These are phyloP conservation scores for Orcinus orca DNA, from an alignment of 2,113 vertebrate genomes.

Conservation along the genomic window DNA sequence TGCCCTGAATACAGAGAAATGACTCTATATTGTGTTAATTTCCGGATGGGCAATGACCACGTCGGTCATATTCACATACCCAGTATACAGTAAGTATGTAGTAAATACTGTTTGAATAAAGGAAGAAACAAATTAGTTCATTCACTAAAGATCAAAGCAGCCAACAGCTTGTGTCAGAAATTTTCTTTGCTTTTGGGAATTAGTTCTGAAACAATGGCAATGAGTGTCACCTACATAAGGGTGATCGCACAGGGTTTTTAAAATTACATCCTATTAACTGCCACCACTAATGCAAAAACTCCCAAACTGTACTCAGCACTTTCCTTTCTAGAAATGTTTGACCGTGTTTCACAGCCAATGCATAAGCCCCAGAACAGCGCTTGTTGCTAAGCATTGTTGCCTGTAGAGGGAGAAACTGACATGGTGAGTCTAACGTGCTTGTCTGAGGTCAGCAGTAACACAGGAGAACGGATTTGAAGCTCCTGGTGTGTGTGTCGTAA, in stretches of 20 bases:
- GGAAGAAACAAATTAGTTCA: background rate
- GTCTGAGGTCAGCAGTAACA: background rate
- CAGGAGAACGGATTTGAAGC: background rate
- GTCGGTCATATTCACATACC: background rate
- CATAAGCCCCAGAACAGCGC: background rate
- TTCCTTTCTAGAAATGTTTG: background rate
- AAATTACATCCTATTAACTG: background rate
- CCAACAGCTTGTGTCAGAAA: background rate
- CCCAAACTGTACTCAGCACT: background rate
- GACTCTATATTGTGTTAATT: background rate
- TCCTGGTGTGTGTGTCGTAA: background rate
- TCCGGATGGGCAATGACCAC: background rate
- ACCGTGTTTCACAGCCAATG: background rate
- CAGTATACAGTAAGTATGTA: background rate
- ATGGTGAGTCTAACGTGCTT: background rate
- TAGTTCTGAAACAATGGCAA: background rate
- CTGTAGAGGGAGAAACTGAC: background rate
- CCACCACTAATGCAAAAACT: background rate
- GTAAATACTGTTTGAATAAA: background rate
- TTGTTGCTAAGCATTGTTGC: background rate
- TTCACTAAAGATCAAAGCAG: background rate
- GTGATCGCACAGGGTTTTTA: background rate
- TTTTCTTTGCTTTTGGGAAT: slow-evolving; percentile 5
- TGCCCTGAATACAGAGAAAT: background rate
- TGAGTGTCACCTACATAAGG: background rate